These are phyloP conservation scores for Galemys pyrenaicus DNA, from an alignment of 2,113 vertebrate genomes.

Conservation along the genomic window DNA sequence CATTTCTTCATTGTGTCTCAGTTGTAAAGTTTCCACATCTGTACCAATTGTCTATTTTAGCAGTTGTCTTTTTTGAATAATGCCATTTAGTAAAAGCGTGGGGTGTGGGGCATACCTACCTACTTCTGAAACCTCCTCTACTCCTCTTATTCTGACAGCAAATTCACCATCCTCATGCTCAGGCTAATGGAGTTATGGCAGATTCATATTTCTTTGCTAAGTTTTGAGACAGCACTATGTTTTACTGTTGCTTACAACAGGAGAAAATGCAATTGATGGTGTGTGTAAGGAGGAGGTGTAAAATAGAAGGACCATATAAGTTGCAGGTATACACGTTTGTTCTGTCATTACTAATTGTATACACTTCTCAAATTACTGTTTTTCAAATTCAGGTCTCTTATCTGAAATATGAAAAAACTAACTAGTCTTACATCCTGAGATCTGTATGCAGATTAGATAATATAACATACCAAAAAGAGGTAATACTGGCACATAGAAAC, in stretches of 20 bases:
- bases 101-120: background rate
- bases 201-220: background rate
- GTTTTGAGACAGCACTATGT: background rate
- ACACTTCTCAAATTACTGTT: background rate
- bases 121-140: background rate
- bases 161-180: background rate
- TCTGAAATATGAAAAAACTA: background rate
- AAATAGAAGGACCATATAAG: background rate
- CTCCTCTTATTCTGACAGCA: background rate
- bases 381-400: constrained; percentile 1
- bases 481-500: background rate
- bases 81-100: background rate
- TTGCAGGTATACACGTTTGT: background rate
- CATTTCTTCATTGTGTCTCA: background rate
- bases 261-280: background rate
- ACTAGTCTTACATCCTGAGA: background rate
- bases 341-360: background rate
- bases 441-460: background rate
- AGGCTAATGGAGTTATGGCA: background rate
- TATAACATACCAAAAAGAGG: background rate
- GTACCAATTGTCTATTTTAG: background rate
- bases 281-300: background rate
- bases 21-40: constrained; percentile 8
- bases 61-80: background rate
- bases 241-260: background rate